Evolutionary conservation across 2,113 vertebrate species (phyloP), one percentile per base, ranked within the genome.

Genomic region (Copsychus sechellarum): DNA sequence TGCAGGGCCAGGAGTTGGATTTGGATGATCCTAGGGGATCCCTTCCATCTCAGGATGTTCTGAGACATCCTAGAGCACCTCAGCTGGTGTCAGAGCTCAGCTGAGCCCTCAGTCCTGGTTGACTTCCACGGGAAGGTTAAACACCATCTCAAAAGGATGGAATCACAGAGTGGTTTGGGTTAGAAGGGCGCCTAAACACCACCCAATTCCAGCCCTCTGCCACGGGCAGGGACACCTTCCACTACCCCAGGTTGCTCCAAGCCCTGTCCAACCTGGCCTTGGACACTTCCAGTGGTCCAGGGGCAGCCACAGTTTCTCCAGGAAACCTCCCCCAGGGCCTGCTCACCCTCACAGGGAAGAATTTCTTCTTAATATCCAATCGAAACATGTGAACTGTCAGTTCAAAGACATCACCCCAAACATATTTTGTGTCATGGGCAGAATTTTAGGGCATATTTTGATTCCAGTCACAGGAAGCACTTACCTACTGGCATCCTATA

Each of bases 201-300:
- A 33, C 13, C 23, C 14, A 28, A 2, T 60, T 53, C 53, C 16
- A 29, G 1, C 11, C 10, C 5, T 4, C 14, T 72, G 24, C 11
- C 53, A 47, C 1, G 16, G 15, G 6, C 45, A 53, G 16, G 16
- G 53, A 12, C 38, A 47, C 4, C 25, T 82, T 7, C 29, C 9
- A 34, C 21, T 2, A 3, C 0, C 21, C 47, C 47, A 82, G 31
- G 12, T 0, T 82, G 9, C 47, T 61, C 31, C 25, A 36, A 48
- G 1, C 21, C 0, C 34, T 0, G 0, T 20, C 47, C 54, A 36
- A 0, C 21, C n/a, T 40, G 14, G 1, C 5, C 47, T 69, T 61
- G 31, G 10, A 9, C 48, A 48, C 6, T 76, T 33, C 25, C 62
- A 76, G 25, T 14, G 61, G 67, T 53, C 38, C 51, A 73, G n/a